Percentiles rank a stretch among this genome's conserved stretches.
Conservation (phyloP, 2,888 invertebrate species). For the Erpobdella octoculata region DNA sequence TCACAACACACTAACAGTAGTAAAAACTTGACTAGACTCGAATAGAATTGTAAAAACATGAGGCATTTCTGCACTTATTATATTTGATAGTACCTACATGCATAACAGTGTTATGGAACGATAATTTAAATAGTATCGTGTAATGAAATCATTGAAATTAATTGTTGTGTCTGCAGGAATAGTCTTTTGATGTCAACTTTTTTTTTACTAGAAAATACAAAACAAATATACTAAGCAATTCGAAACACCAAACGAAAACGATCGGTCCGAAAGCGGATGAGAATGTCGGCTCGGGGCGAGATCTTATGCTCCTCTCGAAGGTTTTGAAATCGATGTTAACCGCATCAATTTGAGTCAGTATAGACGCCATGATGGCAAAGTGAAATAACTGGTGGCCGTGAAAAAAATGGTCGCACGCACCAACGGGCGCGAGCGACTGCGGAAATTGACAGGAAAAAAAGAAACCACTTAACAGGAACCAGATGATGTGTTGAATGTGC, state of each 20-base stretch:
- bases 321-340: constrained; percentile 45
- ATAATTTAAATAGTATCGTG: too few species aligned
- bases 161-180: too few species aligned
- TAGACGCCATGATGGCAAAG: constrained; percentile 47
- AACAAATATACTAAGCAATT: constrained; percentile 40
- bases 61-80: too few species aligned
- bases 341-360: constrained; percentile 47
- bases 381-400: constrained; percentile 52
- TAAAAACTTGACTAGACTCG: too few species aligned
- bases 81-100: too few species aligned
- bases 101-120: too few species aligned
- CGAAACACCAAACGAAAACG: constrained; percentile 40
- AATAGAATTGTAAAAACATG: too few species aligned
- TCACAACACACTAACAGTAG: too few species aligned
- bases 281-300: constrained; percentile 42
- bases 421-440: constrained; percentile 45
- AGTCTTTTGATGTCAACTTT: too few species aligned
- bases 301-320: constrained; percentile 37
- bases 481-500: constrained; percentile 47
- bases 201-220: constrained; percentile 35
- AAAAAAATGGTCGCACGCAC: constrained; percentile 47
- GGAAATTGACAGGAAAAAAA: constrained; percentile 50
- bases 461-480: constrained; percentile 47
- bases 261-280: constrained; percentile 46
- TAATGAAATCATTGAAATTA: too few species aligned